These are phyloP conservation scores for Psittacus erithacus DNA, from an alignment of 2,113 vertebrate species.

Conservation along the genomic window DNA sequence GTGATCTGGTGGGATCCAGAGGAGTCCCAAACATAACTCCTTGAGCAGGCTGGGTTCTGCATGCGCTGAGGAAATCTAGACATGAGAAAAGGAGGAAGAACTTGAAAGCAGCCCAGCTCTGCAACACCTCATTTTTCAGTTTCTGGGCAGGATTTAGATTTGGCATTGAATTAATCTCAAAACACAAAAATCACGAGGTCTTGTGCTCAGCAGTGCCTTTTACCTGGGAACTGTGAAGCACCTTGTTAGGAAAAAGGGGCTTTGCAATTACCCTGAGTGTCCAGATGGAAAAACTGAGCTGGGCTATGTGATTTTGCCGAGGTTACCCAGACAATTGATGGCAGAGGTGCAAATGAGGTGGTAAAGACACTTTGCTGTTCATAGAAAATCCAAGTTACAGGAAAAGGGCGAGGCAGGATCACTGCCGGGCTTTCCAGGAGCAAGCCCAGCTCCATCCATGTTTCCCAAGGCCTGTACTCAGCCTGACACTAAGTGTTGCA, in stretches of 20 bases:
- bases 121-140: conserved; percentile 46
- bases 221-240: neutral
- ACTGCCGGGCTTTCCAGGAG: neutral
- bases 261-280: neutral
- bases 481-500: neutral
- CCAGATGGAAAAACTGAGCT: conserved; percentile 14
- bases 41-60: neutral
- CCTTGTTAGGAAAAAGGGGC: neutral
- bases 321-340: neutral
- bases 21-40: neutral
- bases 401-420: neutral
- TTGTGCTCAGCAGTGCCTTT: neutral
- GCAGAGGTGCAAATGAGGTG: neutral
- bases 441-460: neutral
- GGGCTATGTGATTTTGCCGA: neutral
- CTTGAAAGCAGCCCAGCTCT: neutral
- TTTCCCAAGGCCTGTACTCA: neutral
- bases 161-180: conserved; percentile 46
- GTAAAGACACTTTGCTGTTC: neutral
- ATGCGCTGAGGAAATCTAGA: neutral
- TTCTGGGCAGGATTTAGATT: neutral
- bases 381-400: neutral
- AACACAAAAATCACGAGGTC: neutral
- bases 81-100: neutral
- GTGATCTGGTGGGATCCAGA: conserved; percentile 2